Conservation (phyloP, 1,140 invertebrate genomes). For the Micrasema minimum region DNA sequence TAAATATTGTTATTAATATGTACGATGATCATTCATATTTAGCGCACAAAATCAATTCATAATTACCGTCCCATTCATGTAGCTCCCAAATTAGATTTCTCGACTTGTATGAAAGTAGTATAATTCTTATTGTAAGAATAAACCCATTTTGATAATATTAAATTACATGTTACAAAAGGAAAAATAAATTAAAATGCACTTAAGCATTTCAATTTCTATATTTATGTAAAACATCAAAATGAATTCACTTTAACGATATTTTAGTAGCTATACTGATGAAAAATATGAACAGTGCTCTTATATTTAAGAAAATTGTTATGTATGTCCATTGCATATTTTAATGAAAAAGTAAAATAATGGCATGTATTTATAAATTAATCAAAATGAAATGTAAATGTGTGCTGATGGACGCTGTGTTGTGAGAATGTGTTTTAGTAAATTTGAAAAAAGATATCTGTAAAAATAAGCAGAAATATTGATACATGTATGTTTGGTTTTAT, state of each 20-base stretch:
- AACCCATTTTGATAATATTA: neutral
- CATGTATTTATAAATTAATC: neutral
- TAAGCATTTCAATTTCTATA: neutral
- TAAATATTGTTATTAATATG: neutral
- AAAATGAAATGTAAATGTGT: neutral
- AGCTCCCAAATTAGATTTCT: neutral
- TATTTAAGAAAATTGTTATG: conserved; percentile 23
- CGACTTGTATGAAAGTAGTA: neutral
- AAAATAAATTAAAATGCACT: neutral
- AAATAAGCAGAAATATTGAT: neutral
- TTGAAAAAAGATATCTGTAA: neutral
- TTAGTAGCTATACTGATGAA: conserved; percentile 14
- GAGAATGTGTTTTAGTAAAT: neutral
- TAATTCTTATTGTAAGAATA: neutral
- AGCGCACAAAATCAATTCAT: conserved; percentile 17
- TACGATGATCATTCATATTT: neutral
- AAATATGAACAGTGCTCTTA: conserved; percentile 27
- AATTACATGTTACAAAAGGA: neutral
- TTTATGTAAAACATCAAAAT: neutral
- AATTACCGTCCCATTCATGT: conserved; percentile 25
- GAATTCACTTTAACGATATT: neutral
- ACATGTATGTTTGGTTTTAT: neutral
- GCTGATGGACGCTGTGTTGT: neutral
- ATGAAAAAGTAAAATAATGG: neutral
- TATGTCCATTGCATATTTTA: conserved; percentile 27